These are phyloP conservation scores for Horisme vitalbata DNA, from an alignment of 2,888 invertebrate genomes.

Conservation along the genomic window DNA sequence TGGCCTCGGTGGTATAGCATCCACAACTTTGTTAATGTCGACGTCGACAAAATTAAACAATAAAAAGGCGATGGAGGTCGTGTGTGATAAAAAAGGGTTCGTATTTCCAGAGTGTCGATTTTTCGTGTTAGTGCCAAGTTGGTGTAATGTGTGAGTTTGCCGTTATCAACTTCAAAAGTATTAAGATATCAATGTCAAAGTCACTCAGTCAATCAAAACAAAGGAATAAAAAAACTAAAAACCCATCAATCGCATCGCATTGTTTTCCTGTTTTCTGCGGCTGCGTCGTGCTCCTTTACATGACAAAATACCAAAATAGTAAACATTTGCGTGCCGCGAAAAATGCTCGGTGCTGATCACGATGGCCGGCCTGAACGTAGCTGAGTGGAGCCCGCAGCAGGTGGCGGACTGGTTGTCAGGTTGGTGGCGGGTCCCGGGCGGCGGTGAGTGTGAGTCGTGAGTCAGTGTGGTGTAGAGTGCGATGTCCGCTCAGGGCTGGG, in stretches of 20 bases:
- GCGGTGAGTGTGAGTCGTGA: constrained; percentile 44
- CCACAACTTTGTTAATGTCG: too few relatives aligned
- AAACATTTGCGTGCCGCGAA: constrained; percentile 36
- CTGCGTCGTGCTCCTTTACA: constrained; percentile 19
- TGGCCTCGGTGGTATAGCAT: too few relatives aligned
- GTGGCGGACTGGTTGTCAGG: constrained; percentile 96
- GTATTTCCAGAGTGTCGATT: too few relatives aligned
- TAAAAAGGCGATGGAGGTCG: too few relatives aligned
- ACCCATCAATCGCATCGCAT: background rate
- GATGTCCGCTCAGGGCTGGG: constrained; percentile 85
- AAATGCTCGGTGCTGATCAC: constrained; percentile 47
- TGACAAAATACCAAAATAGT: constrained; percentile 25
- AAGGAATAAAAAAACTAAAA: background rate
- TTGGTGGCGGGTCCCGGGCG: constrained; percentile 53
- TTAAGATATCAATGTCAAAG: background rate
- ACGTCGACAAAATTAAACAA: too few relatives aligned
- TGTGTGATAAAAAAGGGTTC: too few relatives aligned
- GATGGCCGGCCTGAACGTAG: constrained; percentile 83
- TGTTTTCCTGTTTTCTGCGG: too few relatives aligned
- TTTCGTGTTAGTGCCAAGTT: too few relatives aligned
- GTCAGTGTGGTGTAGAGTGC: constrained; percentile 12
- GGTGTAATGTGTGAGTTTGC: too few relatives aligned
- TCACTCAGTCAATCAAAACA: background rate
- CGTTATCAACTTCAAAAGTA: too few relatives aligned
- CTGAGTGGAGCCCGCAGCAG: constrained; percentile 95